Evolutionary conservation across 2,888 invertebrate genomes (phyloP).

Genomic region (Melanostoma mellinum): DNA sequence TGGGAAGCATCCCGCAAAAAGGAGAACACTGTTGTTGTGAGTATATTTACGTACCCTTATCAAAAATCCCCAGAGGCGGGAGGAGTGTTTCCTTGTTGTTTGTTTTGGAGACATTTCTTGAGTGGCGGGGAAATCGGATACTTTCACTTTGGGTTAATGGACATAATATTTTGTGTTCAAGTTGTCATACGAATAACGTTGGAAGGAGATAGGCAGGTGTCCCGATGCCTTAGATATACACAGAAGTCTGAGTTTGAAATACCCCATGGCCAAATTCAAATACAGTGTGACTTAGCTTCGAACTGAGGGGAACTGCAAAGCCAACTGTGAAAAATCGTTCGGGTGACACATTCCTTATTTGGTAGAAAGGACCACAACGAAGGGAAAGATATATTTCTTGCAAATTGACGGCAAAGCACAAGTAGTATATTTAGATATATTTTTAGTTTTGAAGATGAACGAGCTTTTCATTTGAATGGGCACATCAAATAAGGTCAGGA

Average conservation of each 20-base stretch:
- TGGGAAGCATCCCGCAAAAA: slow-evolving; percentile 1
- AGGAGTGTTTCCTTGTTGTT: not conserved
- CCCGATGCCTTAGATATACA: slow-evolving; percentile 21
- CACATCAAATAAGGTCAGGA: too few relatives aligned
- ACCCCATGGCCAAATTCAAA: not conserved
- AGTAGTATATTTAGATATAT: not conserved
- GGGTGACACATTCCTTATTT: not conserved
- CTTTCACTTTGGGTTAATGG: slow-evolving; percentile 5
- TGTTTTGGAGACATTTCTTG: slow-evolving; percentile 15
- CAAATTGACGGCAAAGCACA: too few relatives aligned
- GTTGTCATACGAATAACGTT: slow-evolving; percentile 30
- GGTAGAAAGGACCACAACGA: too few relatives aligned
- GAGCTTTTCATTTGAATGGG: too few relatives aligned
- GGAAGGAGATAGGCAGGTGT: slow-evolving; percentile 49
- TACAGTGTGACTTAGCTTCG: slow-evolving; percentile 14
- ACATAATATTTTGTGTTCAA: slow-evolving; percentile 1
- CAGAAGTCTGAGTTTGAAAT: slow-evolving; percentile 23
- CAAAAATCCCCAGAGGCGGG: slow-evolving; percentile 7
- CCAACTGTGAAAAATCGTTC: not conserved
- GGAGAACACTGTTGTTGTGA: not conserved
- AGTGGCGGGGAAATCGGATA: slow-evolving; percentile 24
- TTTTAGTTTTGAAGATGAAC: not conserved
- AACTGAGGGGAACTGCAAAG: not conserved
- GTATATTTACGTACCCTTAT: slow-evolving; percentile 28
- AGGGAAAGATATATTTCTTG: too few relatives aligned